These are phyloP conservation scores for Sminthopsis crassicaudata DNA, from an alignment of 2,113 vertebrate species.

Conservation along the genomic window DNA sequence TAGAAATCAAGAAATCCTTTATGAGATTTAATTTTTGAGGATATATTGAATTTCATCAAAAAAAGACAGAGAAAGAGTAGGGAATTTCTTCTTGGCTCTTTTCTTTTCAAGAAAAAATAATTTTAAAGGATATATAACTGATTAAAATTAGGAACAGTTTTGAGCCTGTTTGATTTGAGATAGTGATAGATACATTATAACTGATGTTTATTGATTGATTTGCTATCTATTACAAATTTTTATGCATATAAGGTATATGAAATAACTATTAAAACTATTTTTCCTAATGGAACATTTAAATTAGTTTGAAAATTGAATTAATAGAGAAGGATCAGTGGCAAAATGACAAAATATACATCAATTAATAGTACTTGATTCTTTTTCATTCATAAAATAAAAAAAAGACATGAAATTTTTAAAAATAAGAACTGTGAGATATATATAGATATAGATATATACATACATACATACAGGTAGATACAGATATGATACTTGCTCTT, in stretches of 20 bases:
- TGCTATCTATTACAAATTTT: not conserved
- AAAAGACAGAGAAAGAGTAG: not conserved
- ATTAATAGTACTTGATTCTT: not conserved
- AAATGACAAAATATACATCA: not conserved
- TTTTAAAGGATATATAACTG: conserved; percentile 3
- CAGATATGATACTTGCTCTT: not conserved
- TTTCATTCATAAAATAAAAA: not conserved
- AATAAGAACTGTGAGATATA: not conserved
- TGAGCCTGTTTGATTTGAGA: not conserved
- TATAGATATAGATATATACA: too few species aligned
- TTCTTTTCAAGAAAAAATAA: not conserved
- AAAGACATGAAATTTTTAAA: not conserved
- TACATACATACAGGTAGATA: not conserved
- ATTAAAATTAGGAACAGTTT: not conserved
- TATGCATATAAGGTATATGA: not conserved
- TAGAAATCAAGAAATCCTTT: not conserved
- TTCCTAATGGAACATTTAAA: not conserved
- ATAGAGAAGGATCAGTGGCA: not conserved
- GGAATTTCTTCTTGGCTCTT: not conserved
- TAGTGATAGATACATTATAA: not conserved
- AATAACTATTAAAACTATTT: not conserved
- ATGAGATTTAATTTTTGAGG: not conserved
- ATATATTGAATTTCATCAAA: not conserved
- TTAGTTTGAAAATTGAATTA: not conserved
- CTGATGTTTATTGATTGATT: not conserved